Percentiles rank a stretch among this genome's conserved stretches.
Conservation (phyloP, 2,113 vertebrate species). For the Otus sunia region DNA sequence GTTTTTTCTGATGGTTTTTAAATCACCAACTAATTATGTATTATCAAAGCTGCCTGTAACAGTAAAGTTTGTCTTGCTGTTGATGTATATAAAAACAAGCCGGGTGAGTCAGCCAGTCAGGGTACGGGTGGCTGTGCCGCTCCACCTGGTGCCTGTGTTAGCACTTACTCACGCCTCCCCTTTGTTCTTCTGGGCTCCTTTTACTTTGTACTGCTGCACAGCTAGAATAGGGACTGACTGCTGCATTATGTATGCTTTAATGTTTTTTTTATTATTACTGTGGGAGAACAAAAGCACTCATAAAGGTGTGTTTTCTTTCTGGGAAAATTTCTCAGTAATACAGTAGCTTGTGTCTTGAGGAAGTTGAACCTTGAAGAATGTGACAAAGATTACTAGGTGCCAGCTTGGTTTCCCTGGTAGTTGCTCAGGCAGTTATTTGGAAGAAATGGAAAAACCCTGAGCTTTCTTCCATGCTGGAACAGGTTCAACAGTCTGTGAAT, state of each 20-base stretch:
- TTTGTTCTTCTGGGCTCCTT: constrained; percentile 33
- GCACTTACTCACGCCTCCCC: not conserved
- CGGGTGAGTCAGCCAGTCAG: not conserved
- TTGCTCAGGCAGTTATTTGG: not conserved
- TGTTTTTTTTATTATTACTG: constrained; percentile 22
- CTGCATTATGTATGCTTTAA: constrained; percentile 36
- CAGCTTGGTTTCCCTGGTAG: not conserved
- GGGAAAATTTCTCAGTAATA: not conserved
- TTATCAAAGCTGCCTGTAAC: constrained; percentile 42
- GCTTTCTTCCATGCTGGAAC: not conserved
- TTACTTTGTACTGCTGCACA: not conserved
- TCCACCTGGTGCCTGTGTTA: constrained; percentile 31
- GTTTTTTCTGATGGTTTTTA: constrained; percentile 12
- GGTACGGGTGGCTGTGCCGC: not conserved
- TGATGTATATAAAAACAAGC: constrained; percentile 52
- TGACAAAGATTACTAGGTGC: not conserved
- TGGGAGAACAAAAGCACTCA: not conserved
- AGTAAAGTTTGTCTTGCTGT: not conserved
- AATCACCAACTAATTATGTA: constrained; percentile 67
- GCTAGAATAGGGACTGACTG: constrained; percentile 13
- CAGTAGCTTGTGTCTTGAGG: not conserved
- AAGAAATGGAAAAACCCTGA: constrained; percentile 13
- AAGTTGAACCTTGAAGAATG: constrained; percentile 8
- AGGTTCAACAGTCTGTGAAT: not conserved
- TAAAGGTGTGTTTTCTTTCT: constrained; percentile 6